Evolutionary conservation across 2,888 invertebrate species (phyloP), one percentile per base, ranked within the genome.

Genomic region (Chalcosyrphus nemorum): DNA sequence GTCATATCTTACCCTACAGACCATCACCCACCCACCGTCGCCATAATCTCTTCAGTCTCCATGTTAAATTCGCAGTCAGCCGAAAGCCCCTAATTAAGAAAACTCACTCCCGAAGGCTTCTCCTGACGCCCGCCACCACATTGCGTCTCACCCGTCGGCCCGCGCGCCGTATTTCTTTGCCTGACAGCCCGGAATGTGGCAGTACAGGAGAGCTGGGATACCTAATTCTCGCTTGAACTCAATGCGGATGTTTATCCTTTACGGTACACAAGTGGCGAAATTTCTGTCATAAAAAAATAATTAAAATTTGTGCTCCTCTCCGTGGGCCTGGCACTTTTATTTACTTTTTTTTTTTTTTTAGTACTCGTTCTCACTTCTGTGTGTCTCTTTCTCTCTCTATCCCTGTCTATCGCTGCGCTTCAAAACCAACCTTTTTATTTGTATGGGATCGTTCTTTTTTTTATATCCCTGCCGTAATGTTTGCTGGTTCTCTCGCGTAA

Each of bases 261-360:
- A 78, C 71, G 71, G 63, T 71, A 65, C 63, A 78, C 77, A 78
- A 78, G 63, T 78, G 77, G 77, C 77, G 71, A 78, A 78, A 78
- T 78, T 78, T 71, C 77, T 78, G 70, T 71, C 77, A 78, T 78
- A 78, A 78, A 78, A 78, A 78, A 78, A 78, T 78, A 78, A 78
- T 78, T 78, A 78, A 78, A 78, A 78, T 78, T 61, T 78, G 71
- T 78, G 77, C 63, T 78, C 56, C 66, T 71, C 68, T 57, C 71
- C 71, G 56, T 56, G 56, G 71, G 47, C 63, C 56, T 63, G 63
- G 71, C 56, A 71, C 71, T 71, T 71, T 61, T 71, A 70, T 59
- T 66, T 70, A 61, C 32, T 24, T 56, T 32, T 38, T 45, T 5
- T 50, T 45, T 13, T 6, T 57, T 17, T 17, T 13, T n/a, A 32